Evolutionary conservation across 2,888 invertebrate species (phyloP), one percentile per base, ranked within the genome.

Genomic region (Hedya salicella): DNA sequence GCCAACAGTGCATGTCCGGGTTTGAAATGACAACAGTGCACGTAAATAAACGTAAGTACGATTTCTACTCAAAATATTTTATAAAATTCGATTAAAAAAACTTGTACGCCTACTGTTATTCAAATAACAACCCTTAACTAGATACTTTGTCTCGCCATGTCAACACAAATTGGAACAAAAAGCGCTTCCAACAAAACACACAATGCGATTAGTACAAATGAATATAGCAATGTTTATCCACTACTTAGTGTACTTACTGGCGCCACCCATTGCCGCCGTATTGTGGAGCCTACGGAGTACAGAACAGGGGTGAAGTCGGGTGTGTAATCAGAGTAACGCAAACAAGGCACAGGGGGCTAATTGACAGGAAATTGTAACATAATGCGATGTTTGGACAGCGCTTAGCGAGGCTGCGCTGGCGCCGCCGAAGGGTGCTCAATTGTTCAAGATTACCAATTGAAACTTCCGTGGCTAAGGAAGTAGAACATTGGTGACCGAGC

Each of bases 311-410:
- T n/a, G 42, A 42, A 6, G 19, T 6, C 49, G 70, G 42, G 21
- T 54, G 36, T 36, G 36, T 25, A 69, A 60, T 65, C 63, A 53
- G 50, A 57, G 69, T 60, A 62, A 65, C 46, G 65, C 72, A 75
- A 75, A 77, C 75, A 76, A 68, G 72, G 72, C 62, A 82, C 84
- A 84, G 75, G 78, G 57, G 50, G 65, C 78, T 83, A 85, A 86
- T 85, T 84, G 86, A 83, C 79, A 83, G 87, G 88, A 88, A 83
- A 88, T 77, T 80, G 89, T 86, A 88, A 85, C 83, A 79, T 82
- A 77, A 87, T 73, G 79, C 81, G 65, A 63, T 85, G 81, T 89
- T 84, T 87, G 79, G 42, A 25, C 19, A 71, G 74, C 74, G 75
- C 80, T 88, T 83, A 83, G 69, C 61, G 63, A n/a, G n/a, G 65